A percentile compares a stretch with the other conserved stretches of the same genome.
Conservation (phyloP, 2,113 vertebrate species). For the Elanus axillaris region DNA sequence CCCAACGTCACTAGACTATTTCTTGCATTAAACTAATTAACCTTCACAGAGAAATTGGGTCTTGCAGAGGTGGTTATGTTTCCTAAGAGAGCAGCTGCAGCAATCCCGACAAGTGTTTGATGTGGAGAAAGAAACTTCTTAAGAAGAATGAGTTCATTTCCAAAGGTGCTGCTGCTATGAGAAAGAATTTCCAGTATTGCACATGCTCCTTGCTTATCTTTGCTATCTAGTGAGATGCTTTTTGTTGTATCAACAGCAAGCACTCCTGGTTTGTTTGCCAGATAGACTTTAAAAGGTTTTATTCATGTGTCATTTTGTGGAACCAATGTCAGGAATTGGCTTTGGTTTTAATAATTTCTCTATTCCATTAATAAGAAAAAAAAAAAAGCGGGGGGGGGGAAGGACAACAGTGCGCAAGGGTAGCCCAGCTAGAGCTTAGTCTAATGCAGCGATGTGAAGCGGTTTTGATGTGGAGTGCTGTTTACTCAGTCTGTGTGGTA, state of each 20-base stretch:
- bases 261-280: neutral
- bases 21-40: conserved; percentile 34
- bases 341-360: neutral
- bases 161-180: neutral
- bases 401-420: neutral
- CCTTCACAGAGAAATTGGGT: neutral
- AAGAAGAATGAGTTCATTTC: neutral
- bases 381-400: too few relatives aligned
- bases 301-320: neutral
- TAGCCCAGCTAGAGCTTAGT: neutral
- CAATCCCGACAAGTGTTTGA: neutral
- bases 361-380: neutral
- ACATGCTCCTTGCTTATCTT: neutral
- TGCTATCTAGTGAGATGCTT: neutral
- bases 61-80: neutral
- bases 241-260: neutral
- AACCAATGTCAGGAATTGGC: neutral
- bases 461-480: neutral
- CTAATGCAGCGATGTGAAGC: neutral
- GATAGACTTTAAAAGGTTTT: neutral
- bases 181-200: neutral
- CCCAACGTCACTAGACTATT: neutral
- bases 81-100: neutral
- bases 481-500: neutral
- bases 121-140: neutral